Percentiles rank a stretch among this genome's conserved stretches.
These are phyloP conservation scores for Drosophila nannoptera DNA, from an alignment of 1,140 invertebrate species.

Conservation along the genomic window DNA sequence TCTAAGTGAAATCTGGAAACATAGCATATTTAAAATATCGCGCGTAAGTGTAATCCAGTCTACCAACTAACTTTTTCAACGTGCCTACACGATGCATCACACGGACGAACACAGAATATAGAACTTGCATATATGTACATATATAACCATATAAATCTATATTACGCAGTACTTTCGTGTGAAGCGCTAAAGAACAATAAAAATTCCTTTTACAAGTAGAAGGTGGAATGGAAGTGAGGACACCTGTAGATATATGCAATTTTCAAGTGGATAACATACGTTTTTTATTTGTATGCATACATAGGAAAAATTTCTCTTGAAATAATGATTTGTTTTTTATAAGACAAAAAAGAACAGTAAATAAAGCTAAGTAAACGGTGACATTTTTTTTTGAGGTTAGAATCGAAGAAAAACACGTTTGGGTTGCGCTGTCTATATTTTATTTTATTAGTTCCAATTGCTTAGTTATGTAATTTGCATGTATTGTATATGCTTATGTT, in stretches of 20 bases:
- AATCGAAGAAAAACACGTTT: background rate
- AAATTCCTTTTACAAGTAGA: too few species aligned
- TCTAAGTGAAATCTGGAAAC: constrained; percentile 12
- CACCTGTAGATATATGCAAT: too few species aligned
- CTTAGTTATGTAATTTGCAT: background rate
- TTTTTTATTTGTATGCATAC: background rate
- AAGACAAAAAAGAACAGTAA: too few species aligned
- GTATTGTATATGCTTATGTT: constrained; percentile 3
- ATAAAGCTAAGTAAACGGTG: too few species aligned
- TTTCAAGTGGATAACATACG: too few species aligned
- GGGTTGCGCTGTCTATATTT: background rate
- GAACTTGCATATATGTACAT: background rate
- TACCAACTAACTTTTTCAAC: constrained; percentile 30
- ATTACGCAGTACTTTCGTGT: too few species aligned
- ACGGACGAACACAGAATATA: background rate
- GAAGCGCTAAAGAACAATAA: too few species aligned
- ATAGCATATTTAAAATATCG: constrained; percentile 8
- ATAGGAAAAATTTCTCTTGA: background rate
- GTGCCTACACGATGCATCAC: constrained; percentile 22
- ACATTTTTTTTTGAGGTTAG: too few species aligned
- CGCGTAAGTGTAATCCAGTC: constrained; percentile 37
- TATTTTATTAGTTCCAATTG: background rate
- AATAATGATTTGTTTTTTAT: too few species aligned
- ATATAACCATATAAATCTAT: too few species aligned
- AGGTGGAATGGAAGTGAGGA: too few species aligned